phyloP scores from a whole-genome alignment of 2,888 invertebrate genomes.

The Glaucopsyche alexis region DNA sequence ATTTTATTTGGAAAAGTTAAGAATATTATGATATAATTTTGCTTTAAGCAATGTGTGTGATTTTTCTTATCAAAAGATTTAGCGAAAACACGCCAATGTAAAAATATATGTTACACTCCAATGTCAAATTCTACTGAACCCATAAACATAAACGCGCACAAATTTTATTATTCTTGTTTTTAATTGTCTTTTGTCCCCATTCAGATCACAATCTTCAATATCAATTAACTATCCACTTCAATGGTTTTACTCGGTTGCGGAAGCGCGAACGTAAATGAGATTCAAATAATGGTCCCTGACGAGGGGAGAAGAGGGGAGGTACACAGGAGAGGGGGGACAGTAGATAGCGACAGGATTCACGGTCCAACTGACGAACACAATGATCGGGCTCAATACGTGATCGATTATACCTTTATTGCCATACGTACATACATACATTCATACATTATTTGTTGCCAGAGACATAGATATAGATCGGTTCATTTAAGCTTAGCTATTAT shows the following conservation, averaged over 20 bases:
- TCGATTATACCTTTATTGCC: slow-evolving; percentile 74
- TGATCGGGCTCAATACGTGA: slow-evolving; percentile 76
- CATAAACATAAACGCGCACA: neutral
- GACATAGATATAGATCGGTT: slow-evolving; percentile 29
- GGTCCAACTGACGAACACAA: slow-evolving; percentile 75
- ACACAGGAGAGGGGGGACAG: slow-evolving; percentile 43
- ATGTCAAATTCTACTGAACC: neutral
- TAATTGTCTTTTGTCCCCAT: slow-evolving; percentile 15
- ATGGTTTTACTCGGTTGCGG: slow-evolving; percentile 71
- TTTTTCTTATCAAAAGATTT: neutral
- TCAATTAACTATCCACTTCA: slow-evolving; percentile 67
- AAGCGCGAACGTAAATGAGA: slow-evolving; percentile 73
- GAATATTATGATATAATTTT: no score
- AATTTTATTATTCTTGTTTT: neutral
- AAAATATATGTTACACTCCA: neutral
- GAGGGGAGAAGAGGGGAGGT: slow-evolving; percentile 43
- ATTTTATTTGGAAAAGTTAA: no score
- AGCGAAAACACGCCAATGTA: neutral
- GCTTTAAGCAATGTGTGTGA: neutral
- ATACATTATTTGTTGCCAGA: slow-evolving; percentile 17
- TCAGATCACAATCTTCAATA: slow-evolving; percentile 46
- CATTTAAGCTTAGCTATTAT: slow-evolving; percentile 22
- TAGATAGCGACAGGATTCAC: slow-evolving; percentile 75
- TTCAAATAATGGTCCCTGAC: slow-evolving; percentile 54
- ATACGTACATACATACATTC: slow-evolving; percentile 46